Percentiles rank a stretch among this genome's conserved stretches.
These are phyloP conservation scores for Ostrea edulis DNA, from an alignment of 1,140 invertebrate genomes.

Conservation along the genomic window DNA sequence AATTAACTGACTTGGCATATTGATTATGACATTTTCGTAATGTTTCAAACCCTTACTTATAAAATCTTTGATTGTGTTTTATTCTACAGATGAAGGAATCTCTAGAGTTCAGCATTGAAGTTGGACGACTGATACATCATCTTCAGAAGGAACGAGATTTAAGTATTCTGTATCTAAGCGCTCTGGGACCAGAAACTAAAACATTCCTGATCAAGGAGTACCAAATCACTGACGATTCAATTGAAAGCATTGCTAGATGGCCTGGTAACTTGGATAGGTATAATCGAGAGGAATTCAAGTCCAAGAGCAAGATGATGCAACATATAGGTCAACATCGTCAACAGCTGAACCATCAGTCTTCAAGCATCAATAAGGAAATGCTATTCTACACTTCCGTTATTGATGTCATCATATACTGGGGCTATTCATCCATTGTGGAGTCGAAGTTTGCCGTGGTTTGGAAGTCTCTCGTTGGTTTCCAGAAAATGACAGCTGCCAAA, in stretches of 20 bases:
- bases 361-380: conserved; percentile 53
- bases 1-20: too few species aligned
- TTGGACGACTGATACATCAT: conserved; percentile 69
- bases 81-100: conserved; percentile 38
- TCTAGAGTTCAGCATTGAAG: conserved; percentile 59
- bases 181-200: conserved; percentile 64
- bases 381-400: conserved; percentile 52
- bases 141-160: conserved; percentile 72
- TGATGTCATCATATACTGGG: conserved; percentile 63
- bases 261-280: conserved; percentile 54
- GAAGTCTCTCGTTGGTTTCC: conserved; percentile 70
- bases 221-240: conserved; percentile 58
- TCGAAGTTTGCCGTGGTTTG: conserved; percentile 65
- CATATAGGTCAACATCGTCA: conserved; percentile 44
- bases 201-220: conserved; percentile 67
- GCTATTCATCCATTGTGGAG: conserved; percentile 65
- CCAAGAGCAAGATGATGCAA: conserved; percentile 44
- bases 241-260: conserved; percentile 62
- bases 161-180: conserved; percentile 67
- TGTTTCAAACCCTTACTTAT: too few species aligned
- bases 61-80: neutral
- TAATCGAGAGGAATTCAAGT: conserved; percentile 45
- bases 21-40: too few species aligned
- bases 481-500: conserved; percentile 69
- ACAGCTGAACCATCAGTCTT: conserved; percentile 31